A percentile compares a stretch with the other conserved stretches of the same genome.
Evolutionary conservation across 2,797 vertebrate genomes (phyloP).

Genomic region (Poeciliopsis infans): DNA sequence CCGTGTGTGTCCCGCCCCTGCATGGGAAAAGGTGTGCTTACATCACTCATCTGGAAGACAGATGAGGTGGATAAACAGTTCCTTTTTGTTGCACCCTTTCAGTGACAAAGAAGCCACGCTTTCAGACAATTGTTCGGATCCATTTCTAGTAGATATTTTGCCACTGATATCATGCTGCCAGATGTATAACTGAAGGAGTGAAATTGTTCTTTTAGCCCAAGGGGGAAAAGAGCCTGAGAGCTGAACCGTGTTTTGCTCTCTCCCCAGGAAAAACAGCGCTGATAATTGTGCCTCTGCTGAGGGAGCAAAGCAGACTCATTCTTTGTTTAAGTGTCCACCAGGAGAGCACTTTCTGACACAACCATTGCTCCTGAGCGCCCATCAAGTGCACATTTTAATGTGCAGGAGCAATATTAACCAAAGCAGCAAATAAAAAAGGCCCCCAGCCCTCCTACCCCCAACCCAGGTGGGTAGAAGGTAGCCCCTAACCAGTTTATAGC

Average conservation of each 20-base stretch:
- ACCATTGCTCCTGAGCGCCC: slow-evolving; percentile 70
- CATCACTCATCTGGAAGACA: slow-evolving; percentile 62
- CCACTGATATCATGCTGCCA: slow-evolving; percentile 64
- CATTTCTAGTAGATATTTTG: slow-evolving; percentile 63
- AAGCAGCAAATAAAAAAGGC: slow-evolving; percentile 64
- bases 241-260: slow-evolving; percentile 67
- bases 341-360: slow-evolving; percentile 79
- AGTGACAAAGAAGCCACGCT: slow-evolving; percentile 66
- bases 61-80: slow-evolving; percentile 52
- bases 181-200: slow-evolving; percentile 59
- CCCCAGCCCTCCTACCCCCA: slow-evolving; percentile 21
- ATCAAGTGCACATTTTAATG: slow-evolving; percentile 79
- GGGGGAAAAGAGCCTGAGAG: slow-evolving; percentile 57
- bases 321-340: slow-evolving; percentile 82
- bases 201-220: slow-evolving; percentile 72
- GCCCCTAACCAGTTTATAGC: slow-evolving; percentile 78
- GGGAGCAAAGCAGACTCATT: slow-evolving; percentile 67
- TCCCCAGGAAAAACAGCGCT: slow-evolving; percentile 72
- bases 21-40: slow-evolving; percentile 60
- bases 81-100: slow-evolving; percentile 72
- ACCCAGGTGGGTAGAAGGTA: slow-evolving; percentile 59
- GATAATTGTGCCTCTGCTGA: slow-evolving; percentile 79
- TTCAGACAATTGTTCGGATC: slow-evolving; percentile 72
- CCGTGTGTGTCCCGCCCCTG: slow-evolving; percentile 63
- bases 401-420: slow-evolving; percentile 78